phyloP scores from a whole-genome alignment of 2,888 invertebrate species.

The Limenitis camilla region DNA sequence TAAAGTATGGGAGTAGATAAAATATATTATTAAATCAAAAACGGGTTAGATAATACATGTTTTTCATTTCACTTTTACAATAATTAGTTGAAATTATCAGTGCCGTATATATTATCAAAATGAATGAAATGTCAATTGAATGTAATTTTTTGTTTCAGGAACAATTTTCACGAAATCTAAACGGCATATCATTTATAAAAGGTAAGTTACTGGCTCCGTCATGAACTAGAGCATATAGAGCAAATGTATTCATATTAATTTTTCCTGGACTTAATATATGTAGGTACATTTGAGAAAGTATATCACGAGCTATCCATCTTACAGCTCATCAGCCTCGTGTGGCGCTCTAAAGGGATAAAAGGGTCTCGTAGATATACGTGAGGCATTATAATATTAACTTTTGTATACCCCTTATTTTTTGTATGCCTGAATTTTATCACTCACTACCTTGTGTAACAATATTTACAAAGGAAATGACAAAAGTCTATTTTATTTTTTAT shows the following conservation, averaged over 20 bases:
- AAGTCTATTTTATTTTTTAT: background rate
- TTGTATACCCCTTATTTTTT: conserved; percentile 5
- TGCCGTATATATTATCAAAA: too few relatives aligned
- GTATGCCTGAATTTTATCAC: conserved; percentile 5
- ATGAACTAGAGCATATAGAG: background rate
- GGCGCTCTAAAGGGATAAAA: conserved; percentile 19
- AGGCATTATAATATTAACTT: conserved; percentile 18
- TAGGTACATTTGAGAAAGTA: conserved; percentile 16
- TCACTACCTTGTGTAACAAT: background rate
- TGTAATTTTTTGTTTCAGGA: conserved; percentile 1
- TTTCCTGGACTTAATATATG: conserved; percentile 11
- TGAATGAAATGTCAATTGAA: too few relatives aligned
- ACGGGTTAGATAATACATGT: too few relatives aligned
- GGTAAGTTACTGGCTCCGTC: conserved; percentile 5
- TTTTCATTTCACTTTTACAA: too few relatives aligned
- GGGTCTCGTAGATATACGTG: conserved; percentile 18
- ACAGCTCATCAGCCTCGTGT: conserved; percentile 20
- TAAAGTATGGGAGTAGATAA: too few relatives aligned
- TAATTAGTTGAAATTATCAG: too few relatives aligned
- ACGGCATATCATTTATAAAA: conserved; percentile 10
- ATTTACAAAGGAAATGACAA: conserved; percentile 1
- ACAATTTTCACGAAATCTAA: background rate
- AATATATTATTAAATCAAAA: too few relatives aligned
- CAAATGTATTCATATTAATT: conserved; percentile 9
- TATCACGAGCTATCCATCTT: conserved; percentile 19